Base-by-base conservation (phyloP, 2,113 vertebrate genomes). In the Hystrix brachyura region DNA sequence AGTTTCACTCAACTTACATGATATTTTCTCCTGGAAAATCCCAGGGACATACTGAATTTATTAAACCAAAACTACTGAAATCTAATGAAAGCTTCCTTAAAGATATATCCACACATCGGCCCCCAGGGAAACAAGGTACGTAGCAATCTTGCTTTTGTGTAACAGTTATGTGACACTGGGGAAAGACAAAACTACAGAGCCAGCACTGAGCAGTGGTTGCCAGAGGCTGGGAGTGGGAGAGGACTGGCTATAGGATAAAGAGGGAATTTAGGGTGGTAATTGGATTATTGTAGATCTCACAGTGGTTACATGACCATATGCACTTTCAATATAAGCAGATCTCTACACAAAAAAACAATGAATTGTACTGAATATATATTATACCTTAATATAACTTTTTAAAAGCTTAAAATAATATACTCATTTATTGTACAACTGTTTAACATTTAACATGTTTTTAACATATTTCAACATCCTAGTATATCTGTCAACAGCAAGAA, bases 111-210 rank as follows among this genome's bases (percentile, higher is more conserved):
- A 87, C 59, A 67, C 71, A 72, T 80, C 46, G 82, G 55, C 67
- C 87, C 55, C 67, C 55, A 60, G 62, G 78, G 94, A 97, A 98
- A 96, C 96, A 96, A 97, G 38, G 38, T 38, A 38, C 38, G 38
- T 38, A 38, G 38, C 38, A 38, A 5, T 21, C 18, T 21, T 51
- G 60, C 8, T 25, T 57, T 46, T 57, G 9, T 5, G 10, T 21
- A 6, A n/a, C 29, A 59, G 48, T 78, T 64, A 1, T 19, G 34
- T 62, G 25, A 69, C 27, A 46, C 0, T 89, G 6, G 4, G 43
- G 34, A 17, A 67, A 90, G 79, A 23, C 4, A 13, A 84, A 53
- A 27, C 27, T 46, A 2, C 10, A 27, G 46, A 55, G 64, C 51
- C 62, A 74, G 3, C 5, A 57, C 67, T 48, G 13, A 34, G 46